These are phyloP conservation scores for Rhinogobius similis DNA, from an alignment of 2,113 vertebrate genomes.

Conservation along the genomic window DNA sequence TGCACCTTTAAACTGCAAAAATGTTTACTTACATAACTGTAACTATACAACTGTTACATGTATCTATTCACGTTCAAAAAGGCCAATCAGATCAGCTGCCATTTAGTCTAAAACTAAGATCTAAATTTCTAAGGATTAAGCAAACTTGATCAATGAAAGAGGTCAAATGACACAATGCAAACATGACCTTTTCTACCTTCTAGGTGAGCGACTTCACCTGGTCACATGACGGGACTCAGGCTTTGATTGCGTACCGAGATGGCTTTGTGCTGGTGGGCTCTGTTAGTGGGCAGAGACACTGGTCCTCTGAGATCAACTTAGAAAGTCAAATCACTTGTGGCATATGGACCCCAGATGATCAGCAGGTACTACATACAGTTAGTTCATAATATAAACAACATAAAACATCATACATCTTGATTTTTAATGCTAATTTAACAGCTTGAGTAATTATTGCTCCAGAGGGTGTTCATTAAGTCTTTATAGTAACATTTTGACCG, in stretches of 20 bases:
- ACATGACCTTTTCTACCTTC: slow-evolving; percentile 1
- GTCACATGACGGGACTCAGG: slow-evolving; percentile 98
- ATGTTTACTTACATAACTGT: background rate
- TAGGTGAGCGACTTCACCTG: slow-evolving; percentile 98
- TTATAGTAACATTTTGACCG: slow-evolving; percentile 9
- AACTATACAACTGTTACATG: background rate
- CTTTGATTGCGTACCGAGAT: slow-evolving; percentile 96
- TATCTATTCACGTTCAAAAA: too few species aligned
- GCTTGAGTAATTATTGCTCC: slow-evolving; percentile 7
- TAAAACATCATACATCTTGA: background rate
- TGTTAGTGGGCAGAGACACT: slow-evolving; percentile 98
- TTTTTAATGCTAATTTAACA: background rate
- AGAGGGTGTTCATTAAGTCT: slow-evolving; percentile 9
- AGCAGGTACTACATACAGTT: slow-evolving; percentile 83
- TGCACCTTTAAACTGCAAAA: background rate
- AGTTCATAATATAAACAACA: background rate
- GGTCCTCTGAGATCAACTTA: slow-evolving; percentile 99
- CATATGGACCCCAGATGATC: slow-evolving; percentile 99
- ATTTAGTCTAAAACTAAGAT: too few species aligned
- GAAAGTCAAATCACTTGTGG: slow-evolving; percentile 99
- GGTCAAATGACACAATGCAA: background rate
- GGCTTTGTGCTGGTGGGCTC: slow-evolving; percentile 97
- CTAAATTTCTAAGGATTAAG: too few species aligned
- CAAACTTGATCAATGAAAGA: too few species aligned
- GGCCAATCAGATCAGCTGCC: too few species aligned